phyloP scores from a whole-genome alignment of 2,113 vertebrate species.

The Tupaia chinensis region DNA sequence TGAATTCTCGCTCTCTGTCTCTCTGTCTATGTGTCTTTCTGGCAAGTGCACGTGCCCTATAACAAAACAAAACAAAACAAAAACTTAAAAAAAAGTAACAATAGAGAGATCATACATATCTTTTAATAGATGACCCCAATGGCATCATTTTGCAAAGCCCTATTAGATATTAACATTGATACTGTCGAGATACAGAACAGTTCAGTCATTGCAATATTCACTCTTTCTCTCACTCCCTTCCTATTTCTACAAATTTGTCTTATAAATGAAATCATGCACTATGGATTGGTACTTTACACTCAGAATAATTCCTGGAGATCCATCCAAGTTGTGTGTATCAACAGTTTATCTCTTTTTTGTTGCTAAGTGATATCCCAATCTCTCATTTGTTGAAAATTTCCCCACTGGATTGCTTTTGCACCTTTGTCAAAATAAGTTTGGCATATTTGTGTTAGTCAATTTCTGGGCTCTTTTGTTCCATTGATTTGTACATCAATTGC shows the following conservation, averaged over 20 bases:
- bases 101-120: background rate
- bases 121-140: background rate
- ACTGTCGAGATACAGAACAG: background rate
- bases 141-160: background rate
- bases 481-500: background rate
- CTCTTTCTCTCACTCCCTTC: background rate
- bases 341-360: background rate
- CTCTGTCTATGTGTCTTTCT: no score
- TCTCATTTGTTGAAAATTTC: background rate
- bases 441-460: background rate
- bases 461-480: background rate
- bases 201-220: background rate
- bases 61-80: no score
- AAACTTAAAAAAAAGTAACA: background rate
- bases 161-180: background rate
- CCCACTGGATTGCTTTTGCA: background rate
- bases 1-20: no score
- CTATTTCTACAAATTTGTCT: background rate
- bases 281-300: background rate
- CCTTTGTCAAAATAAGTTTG: constrained; percentile 9
- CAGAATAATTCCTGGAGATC: background rate
- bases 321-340: background rate
- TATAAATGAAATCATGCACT: background rate
- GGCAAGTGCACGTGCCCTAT: no score
- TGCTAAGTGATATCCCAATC: background rate